Evolutionary conservation across 2,797 vertebrate species (phyloP).

Genomic region (Gallirallus australis): DNA sequence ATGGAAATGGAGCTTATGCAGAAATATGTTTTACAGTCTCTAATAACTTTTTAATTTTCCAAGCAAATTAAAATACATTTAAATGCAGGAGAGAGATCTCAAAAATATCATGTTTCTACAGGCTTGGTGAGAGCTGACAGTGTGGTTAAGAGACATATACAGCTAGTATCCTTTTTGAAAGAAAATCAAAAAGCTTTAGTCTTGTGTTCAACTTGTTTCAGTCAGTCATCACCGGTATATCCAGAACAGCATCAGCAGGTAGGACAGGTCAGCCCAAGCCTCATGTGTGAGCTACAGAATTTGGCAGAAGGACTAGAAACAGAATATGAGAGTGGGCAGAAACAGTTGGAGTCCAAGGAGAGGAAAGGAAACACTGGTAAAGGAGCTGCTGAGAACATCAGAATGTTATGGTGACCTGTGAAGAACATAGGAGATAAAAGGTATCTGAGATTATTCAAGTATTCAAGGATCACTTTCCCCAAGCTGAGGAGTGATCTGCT

Average conservation of each 20-base stretch:
- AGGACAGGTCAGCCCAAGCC: background rate
- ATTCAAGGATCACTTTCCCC: no score
- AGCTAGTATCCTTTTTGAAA: background rate
- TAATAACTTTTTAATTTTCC: background rate
- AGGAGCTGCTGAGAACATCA: background rate
- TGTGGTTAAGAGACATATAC: background rate
- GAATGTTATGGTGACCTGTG: background rate
- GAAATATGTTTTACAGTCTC: background rate
- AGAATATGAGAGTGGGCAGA: background rate
- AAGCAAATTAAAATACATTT: background rate
- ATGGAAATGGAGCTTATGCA: background rate
- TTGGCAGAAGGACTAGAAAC: background rate
- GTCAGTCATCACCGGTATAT: background rate
- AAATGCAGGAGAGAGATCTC: background rate
- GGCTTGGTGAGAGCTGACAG: background rate
- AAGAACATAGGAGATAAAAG: background rate
- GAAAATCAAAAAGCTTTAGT: background rate
- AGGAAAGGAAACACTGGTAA: background rate
- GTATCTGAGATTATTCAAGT: background rate
- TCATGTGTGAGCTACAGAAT: background rate
- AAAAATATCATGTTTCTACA: background rate
- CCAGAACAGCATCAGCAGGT: background rate
- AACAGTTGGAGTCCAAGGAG: background rate
- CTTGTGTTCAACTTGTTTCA: background rate
- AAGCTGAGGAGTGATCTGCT: no score